Conservation (phyloP, 2,797 vertebrate genomes). For the Acanthurus leucopareius region DNA sequence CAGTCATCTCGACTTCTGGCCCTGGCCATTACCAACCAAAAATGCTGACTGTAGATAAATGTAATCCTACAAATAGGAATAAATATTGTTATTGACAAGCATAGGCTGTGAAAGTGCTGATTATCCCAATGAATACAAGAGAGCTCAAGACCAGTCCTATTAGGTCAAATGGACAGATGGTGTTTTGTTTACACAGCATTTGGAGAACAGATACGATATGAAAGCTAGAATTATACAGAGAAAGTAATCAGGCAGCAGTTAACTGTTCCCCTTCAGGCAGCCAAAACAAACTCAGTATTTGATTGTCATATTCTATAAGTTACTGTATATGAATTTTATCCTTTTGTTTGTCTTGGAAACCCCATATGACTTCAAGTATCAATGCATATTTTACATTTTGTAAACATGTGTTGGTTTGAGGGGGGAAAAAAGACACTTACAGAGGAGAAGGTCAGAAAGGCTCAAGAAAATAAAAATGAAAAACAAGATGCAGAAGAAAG, state of each 20-base stretch:
- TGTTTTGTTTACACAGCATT: conserved; percentile 38
- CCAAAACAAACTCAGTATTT: conserved; percentile 12
- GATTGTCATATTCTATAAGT: conserved; percentile 18
- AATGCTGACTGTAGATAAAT: background rate
- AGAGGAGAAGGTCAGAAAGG: background rate
- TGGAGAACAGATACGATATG: conserved; percentile 15
- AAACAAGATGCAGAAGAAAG: background rate
- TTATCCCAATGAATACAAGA: conserved; percentile 19
- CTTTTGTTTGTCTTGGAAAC: conserved; percentile 17
- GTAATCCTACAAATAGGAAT: background rate
- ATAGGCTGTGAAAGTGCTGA: conserved; percentile 9
- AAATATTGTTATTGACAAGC: background rate
- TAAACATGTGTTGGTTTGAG: background rate
- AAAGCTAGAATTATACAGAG: conserved; percentile 33
- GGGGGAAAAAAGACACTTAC: background rate
- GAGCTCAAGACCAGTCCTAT: conserved; percentile 13
- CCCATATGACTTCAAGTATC: conserved; percentile 14
- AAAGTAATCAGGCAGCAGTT: conserved; percentile 36
- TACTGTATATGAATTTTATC: conserved; percentile 4
- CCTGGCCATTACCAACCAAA: background rate
- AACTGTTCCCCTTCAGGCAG: conserved; percentile 21
- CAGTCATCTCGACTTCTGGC: background rate
- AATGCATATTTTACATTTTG: background rate
- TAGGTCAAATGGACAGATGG: conserved; percentile 48
- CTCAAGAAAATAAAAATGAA: background rate